Conservation (phyloP, 2,113 vertebrate genomes). For the Chloropsis hardwickii region DNA sequence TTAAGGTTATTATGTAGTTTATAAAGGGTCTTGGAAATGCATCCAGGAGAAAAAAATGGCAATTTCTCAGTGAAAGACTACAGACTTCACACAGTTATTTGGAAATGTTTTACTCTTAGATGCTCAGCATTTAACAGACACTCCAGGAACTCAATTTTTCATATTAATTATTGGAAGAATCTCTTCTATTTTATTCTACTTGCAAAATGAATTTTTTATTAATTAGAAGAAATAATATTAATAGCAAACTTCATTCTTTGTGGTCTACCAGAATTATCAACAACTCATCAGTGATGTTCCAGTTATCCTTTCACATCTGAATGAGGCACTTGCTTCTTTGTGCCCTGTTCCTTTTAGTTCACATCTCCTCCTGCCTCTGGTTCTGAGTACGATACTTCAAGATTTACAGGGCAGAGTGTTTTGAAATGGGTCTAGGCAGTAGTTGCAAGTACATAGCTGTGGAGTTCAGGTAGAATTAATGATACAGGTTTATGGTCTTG, state of each 20-base stretch:
- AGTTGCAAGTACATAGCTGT: neutral
- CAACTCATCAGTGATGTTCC: neutral
- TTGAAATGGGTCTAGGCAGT: neutral
- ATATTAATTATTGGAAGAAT: neutral
- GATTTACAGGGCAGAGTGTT: neutral
- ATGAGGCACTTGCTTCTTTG: neutral
- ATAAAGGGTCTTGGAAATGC: neutral
- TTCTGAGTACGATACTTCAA: neutral
- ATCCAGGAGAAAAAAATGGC: neutral
- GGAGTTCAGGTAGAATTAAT: neutral
- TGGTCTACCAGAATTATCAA: neutral
- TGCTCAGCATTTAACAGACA: neutral
- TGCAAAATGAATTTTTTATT: neutral
- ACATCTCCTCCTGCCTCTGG: neutral
- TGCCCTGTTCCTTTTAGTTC: neutral
- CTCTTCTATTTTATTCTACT: neutral
- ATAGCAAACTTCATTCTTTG: neutral
- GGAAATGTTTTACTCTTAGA: neutral
- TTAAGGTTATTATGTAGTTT: neutral
- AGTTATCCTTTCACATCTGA: neutral
- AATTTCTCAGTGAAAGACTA: neutral
- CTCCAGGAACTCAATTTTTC: neutral
- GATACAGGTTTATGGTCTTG: neutral
- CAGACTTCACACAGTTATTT: neutral
- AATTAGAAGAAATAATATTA: neutral